Percentiles rank a stretch among this genome's conserved stretches.
These are phyloP conservation scores for Nudaria mundana DNA, from an alignment of 2,888 invertebrate genomes.

Conservation along the genomic window DNA sequence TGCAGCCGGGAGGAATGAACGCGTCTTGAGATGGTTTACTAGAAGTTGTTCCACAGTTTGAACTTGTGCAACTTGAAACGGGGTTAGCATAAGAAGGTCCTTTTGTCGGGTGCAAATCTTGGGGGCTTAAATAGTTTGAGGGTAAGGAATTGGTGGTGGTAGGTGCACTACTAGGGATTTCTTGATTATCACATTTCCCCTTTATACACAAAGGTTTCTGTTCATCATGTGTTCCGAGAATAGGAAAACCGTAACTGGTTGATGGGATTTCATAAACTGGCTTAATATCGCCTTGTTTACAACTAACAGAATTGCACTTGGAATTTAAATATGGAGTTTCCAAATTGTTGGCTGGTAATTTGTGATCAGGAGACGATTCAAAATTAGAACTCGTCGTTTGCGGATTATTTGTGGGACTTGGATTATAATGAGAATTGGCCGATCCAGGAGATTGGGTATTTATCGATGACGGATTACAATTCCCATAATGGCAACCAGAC, in stretches of 20 bases:
- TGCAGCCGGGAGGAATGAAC: conserved; percentile 1
- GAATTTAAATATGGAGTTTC: conserved; percentile 49
- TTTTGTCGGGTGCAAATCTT: conserved; percentile 8
- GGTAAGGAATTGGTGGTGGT: conserved; percentile 4
- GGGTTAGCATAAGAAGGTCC: conserved; percentile 5
- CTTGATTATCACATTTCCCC: conserved; percentile 21
- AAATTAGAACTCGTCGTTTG: conserved; percentile 9
- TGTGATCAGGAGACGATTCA: conserved; percentile 22
- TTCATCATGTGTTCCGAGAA: conserved; percentile 16
- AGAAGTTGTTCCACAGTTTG: conserved; percentile 15
- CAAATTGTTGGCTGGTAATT: conserved; percentile 47
- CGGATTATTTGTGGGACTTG: conserved; percentile 23
- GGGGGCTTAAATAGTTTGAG: conserved; percentile 11
- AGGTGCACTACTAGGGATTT: conserved; percentile 10
- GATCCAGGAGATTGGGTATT: conserved; percentile 15
- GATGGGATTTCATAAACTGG: conserved; percentile 13
- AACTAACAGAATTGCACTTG: conserved; percentile 33
- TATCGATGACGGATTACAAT: conserved; percentile 16
- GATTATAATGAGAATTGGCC: conserved; percentile 28
- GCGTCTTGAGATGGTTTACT: background rate
- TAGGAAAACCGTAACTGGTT: conserved; percentile 28
- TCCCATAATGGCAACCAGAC: conserved; percentile 21
- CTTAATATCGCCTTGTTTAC: conserved; percentile 18
- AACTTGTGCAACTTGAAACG: conserved; percentile 16
- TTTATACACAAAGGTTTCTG: conserved; percentile 18